phyloP scores from a whole-genome alignment of 2,797 vertebrate species.

The Anguilla marmorata region DNA sequence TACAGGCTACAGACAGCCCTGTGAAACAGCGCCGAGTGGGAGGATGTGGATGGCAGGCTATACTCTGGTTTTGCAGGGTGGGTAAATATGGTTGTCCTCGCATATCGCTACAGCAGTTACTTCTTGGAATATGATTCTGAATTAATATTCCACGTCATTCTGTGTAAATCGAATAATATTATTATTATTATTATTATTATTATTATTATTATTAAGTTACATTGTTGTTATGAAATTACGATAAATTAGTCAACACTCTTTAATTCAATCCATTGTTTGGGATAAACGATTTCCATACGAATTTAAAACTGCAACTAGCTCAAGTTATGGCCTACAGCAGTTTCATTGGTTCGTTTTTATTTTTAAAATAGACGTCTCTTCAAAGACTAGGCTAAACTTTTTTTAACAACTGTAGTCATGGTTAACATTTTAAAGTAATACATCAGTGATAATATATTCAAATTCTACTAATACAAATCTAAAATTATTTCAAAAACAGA shows the following conservation, averaged over 20 bases:
- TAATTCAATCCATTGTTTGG: too few relatives aligned
- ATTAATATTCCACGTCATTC: neutral
- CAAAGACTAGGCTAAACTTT: too few relatives aligned
- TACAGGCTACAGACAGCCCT: neutral
- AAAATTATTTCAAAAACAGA: neutral
- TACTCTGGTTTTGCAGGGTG: slow-evolving; percentile 4
- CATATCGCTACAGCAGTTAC: neutral
- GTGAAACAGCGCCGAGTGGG: neutral
- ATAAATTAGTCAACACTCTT: too few relatives aligned
- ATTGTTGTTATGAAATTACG: too few relatives aligned
- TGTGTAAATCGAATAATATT: too few relatives aligned
- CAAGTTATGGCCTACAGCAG: neutral
- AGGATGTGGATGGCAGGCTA: neutral
- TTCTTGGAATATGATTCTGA: neutral
- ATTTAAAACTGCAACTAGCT: neutral
- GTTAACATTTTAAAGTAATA: too few relatives aligned
- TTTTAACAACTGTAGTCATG: too few relatives aligned
- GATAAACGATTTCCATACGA: neutral
- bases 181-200: too few relatives aligned
- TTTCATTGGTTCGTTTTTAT: neutral
- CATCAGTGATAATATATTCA: too few relatives aligned
- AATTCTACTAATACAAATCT: neutral
- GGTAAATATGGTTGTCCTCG: neutral
- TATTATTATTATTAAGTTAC: too few relatives aligned
- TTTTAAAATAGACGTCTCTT: too few relatives aligned